phyloP scores from a whole-genome alignment of 1,140 invertebrate species.

The Ctenoplectra terminalis region DNA sequence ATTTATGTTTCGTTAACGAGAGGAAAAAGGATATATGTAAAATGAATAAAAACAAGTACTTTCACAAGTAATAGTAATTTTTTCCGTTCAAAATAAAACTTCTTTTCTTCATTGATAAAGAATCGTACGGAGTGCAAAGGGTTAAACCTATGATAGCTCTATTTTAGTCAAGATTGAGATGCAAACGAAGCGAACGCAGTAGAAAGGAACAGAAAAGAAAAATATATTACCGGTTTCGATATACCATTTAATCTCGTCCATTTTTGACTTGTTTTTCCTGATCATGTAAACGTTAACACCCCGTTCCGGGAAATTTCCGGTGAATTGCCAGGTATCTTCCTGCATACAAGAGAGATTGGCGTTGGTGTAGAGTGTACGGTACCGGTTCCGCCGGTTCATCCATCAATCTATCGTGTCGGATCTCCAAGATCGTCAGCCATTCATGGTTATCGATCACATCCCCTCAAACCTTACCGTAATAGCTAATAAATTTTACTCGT shows the following conservation, averaged over 20 bases:
- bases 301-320: conserved; percentile 38
- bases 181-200: too few relatives aligned
- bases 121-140: too few relatives aligned
- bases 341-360: conserved; percentile 23
- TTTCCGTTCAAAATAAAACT: too few relatives aligned
- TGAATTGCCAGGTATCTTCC: conserved; percentile 40
- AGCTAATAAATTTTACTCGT: conserved; percentile 71
- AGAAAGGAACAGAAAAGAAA: background rate
- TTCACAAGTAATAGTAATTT: too few relatives aligned
- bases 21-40: too few relatives aligned
- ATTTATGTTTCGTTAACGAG: too few relatives aligned
- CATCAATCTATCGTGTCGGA: conserved; percentile 65
- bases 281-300: conserved; percentile 33
- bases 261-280: conserved; percentile 19
- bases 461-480: conserved; percentile 60
- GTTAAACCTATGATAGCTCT: too few relatives aligned
- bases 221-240: background rate
- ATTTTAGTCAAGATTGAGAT: too few relatives aligned
- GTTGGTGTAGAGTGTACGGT: conserved; percentile 40
- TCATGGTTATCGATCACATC: conserved; percentile 69
- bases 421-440: conserved; percentile 64
- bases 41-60: too few relatives aligned
- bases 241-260: conserved; percentile 9
- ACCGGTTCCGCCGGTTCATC: conserved; percentile 56
- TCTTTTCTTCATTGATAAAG: too few relatives aligned